phyloP scores from a whole-genome alignment of 1,140 invertebrate species.

The Himalopsyche phryganea region DNA sequence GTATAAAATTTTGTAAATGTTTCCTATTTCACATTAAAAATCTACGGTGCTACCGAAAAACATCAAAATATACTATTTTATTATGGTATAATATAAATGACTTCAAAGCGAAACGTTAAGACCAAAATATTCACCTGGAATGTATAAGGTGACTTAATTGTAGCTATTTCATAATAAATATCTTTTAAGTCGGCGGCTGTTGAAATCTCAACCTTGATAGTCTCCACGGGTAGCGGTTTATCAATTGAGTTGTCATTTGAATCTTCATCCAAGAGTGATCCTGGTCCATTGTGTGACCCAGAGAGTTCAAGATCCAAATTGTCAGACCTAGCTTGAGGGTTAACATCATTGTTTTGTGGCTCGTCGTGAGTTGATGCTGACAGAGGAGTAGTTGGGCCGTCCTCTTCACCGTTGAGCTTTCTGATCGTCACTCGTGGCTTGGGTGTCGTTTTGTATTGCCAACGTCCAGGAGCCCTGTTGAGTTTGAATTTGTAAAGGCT shows the following conservation, averaged over 20 bases:
- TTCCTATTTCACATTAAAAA: no score
- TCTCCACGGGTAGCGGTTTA: slow-evolving; percentile 66
- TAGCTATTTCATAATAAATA: slow-evolving; percentile 83
- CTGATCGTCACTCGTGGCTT: slow-evolving; percentile 80
- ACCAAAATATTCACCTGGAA: no score
- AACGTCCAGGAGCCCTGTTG: slow-evolving; percentile 72
- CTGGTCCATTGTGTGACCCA: slow-evolving; percentile 61
- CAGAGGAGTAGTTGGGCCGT: slow-evolving; percentile 46
- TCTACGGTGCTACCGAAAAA: no score
- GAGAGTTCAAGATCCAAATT: slow-evolving; percentile 65
- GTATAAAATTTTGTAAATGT: no score
- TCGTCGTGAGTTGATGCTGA: slow-evolving; percentile 44
- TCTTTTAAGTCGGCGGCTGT: slow-evolving; percentile 79
- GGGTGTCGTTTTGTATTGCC: slow-evolving; percentile 84
- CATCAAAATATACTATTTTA: no score
- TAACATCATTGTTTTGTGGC: slow-evolving; percentile 44
- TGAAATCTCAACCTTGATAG: slow-evolving; percentile 80
- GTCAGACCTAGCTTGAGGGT: slow-evolving; percentile 46
- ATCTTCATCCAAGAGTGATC: slow-evolving; percentile 58
- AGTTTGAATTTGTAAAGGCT: slow-evolving; percentile 72
- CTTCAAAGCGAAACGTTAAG: no score
- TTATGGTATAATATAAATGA: no score
- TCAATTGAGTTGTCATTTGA: slow-evolving; percentile 59
- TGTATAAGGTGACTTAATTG: slow-evolving; percentile 82
- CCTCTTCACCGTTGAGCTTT: slow-evolving; percentile 61